Conservation (phyloP, 2,888 invertebrate species). For the Orchestes rusci region DNA sequence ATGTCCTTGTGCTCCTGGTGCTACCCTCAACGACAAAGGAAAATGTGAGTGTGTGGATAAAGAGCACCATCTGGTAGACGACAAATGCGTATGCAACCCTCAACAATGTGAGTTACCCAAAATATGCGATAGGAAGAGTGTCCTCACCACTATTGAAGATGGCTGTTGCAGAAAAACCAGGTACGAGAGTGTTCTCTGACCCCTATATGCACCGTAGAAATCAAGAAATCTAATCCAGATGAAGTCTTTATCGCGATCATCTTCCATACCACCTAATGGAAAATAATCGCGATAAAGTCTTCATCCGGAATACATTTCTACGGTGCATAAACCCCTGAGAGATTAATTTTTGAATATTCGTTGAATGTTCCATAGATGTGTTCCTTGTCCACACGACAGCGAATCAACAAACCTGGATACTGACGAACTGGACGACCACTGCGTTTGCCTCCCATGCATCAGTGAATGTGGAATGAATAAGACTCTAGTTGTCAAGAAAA, state of each 20-base stretch:
- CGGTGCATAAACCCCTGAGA: no score
- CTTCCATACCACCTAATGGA: no score
- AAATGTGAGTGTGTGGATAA: slow-evolving; percentile 35
- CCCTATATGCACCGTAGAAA: neutral
- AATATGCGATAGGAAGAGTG: slow-evolving; percentile 34
- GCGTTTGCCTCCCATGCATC: slow-evolving; percentile 38
- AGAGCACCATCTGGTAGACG: slow-evolving; percentile 33
- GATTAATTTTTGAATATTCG: neutral
- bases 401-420: slow-evolving; percentile 32
- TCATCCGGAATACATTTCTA: no score
- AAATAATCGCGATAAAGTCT: no score
- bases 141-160: slow-evolving; percentile 30
- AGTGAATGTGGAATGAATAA: slow-evolving; percentile 34
- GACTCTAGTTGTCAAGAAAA: slow-evolving; percentile 34
- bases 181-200: no score
- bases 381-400: slow-evolving; percentile 36
- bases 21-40: slow-evolving; percentile 31
- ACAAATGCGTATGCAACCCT: slow-evolving; percentile 36
- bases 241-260: no score
- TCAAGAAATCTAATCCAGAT: no score
- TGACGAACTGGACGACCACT: slow-evolving; percentile 35
- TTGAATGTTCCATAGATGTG: no score
- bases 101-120: slow-evolving; percentile 34
- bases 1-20: slow-evolving; percentile 36
- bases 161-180: slow-evolving; percentile 35